These are phyloP conservation scores for Thereva nobilitata DNA, from an alignment of 2,888 invertebrate species.

Conservation along the genomic window DNA sequence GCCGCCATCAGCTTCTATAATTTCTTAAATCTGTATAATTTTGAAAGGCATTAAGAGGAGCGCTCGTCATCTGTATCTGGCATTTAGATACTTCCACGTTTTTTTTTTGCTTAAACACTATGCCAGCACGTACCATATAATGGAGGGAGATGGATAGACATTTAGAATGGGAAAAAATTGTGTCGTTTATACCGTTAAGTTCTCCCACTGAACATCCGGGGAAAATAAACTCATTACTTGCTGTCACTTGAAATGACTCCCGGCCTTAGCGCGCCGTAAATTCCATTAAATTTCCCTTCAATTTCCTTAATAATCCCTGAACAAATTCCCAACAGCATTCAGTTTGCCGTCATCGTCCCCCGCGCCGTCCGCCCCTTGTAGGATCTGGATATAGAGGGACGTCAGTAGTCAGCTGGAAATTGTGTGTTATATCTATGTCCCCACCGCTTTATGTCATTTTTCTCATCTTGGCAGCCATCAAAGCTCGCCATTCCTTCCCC, in stretches of 20 bases:
- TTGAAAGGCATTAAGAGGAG: constrained; percentile 20
- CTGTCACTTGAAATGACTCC: constrained; percentile 35
- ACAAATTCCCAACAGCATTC: constrained; percentile 34
- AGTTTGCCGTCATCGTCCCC: constrained; percentile 17
- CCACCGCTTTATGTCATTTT: not conserved
- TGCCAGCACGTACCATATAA: not conserved
- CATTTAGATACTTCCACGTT: not conserved
- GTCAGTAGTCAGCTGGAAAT: constrained; percentile 5
- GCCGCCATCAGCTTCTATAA: constrained; percentile 13
- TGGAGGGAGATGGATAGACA: not conserved
- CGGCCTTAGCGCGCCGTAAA: constrained; percentile 22
- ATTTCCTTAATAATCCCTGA: constrained; percentile 37
- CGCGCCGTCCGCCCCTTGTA: not conserved
- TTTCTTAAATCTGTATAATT: constrained; percentile 32
- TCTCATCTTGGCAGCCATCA: not conserved
- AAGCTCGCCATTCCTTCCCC: not conserved
- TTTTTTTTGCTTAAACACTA: not conserved
- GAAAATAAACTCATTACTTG: constrained; percentile 37
- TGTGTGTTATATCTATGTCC: constrained; percentile 6
- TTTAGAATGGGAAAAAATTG: not conserved
- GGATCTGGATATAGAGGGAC: not conserved
- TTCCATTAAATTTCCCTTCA: constrained; percentile 37
- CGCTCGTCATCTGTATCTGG: constrained; percentile 8
- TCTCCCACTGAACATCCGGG: constrained; percentile 19
- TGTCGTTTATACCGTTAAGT: constrained; percentile 1